Conservation (phyloP, 2,888 invertebrate species). For the Spilosoma lubricipeda region DNA sequence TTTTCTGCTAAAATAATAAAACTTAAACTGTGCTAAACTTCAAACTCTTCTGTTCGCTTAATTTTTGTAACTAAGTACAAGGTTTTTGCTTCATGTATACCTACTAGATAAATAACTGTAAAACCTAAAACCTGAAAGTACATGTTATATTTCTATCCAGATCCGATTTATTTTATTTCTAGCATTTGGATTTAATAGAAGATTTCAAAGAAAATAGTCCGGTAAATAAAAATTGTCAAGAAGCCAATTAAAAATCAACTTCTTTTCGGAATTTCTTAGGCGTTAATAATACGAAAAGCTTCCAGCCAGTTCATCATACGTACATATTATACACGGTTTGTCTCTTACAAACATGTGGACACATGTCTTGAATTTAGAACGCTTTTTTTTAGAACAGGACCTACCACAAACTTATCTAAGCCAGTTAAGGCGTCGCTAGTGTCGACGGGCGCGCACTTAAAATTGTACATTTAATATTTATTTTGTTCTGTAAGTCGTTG, state of each 20-base stretch:
- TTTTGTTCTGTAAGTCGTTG: neutral
- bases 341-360: constrained; percentile 78
- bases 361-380: constrained; percentile 79
- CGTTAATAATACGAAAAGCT: constrained; percentile 45
- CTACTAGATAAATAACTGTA: too few relatives aligned
- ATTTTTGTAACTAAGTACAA: too few relatives aligned
- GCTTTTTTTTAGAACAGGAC: constrained; percentile 68
- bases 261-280: constrained; percentile 54
- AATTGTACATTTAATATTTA: neutral
- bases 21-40: too few relatives aligned
- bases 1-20: too few relatives aligned
- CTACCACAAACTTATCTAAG: constrained; percentile 10
- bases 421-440: constrained; percentile 4
- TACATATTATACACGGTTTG: constrained; percentile 77
- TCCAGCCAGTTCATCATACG: constrained; percentile 67
- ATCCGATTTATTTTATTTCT: neutral
- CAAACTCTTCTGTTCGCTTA: too few relatives aligned
- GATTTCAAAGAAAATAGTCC: constrained; percentile 39
- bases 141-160: neutral
- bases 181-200: neutral
- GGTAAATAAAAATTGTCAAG: constrained; percentile 44
- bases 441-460: neutral
- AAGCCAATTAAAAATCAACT: constrained; percentile 55
- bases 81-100: too few relatives aligned
- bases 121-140: neutral